Base-by-base conservation (phyloP, 2,888 invertebrate genomes). In the Doris montereyensis region DNA sequence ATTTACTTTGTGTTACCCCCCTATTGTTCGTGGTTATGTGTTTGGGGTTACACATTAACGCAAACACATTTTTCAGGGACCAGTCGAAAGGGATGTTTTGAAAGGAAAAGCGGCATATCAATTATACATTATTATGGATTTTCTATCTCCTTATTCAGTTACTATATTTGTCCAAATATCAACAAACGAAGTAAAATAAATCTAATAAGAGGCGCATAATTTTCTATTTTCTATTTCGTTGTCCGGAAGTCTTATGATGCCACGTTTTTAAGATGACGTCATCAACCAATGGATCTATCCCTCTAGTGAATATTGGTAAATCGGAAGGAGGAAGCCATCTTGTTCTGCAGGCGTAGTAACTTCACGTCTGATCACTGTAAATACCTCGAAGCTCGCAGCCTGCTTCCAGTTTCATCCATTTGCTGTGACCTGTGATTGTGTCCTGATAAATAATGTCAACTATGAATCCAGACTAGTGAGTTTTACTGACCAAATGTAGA, bases 321-420 rank as follows among this genome's bases (percentile, higher is more conserved):
- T 79, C 79, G 79, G 79, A 79, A 79, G 79, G 65, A 76, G 79
- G 79, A 79, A 79, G 79, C 79, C 79, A 79, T 79, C 60, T 79
- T 79, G 71, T 71, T 62, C 8, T 71, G 79, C 79, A 79, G 79
- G 79, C 79, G 79, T 79, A 79, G 58, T 60, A 52, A 76, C 30
- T 76, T 30, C 62, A 76, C 71, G 79, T 71, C 79, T 79, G 79
- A n/a, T 68, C 17, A 71, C n/a, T n/a, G 68, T 76, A 79, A 79
- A 79, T 76, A 79, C 21, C 30, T 60, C 2, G 32, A 32, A 13
- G 21, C 32, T 41, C 13, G 70, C 67, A 71, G 60, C 8, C 28
- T 76, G 52, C 34, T 62, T 70, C 58, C 65, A 41, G 52, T 8
- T 58, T 62, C 68, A 24, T 52, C 21, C 13, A n/a, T 28, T 52